Base-by-base conservation (phyloP, 2,113 vertebrate species). In the Paraplagusia blochii region DNA sequence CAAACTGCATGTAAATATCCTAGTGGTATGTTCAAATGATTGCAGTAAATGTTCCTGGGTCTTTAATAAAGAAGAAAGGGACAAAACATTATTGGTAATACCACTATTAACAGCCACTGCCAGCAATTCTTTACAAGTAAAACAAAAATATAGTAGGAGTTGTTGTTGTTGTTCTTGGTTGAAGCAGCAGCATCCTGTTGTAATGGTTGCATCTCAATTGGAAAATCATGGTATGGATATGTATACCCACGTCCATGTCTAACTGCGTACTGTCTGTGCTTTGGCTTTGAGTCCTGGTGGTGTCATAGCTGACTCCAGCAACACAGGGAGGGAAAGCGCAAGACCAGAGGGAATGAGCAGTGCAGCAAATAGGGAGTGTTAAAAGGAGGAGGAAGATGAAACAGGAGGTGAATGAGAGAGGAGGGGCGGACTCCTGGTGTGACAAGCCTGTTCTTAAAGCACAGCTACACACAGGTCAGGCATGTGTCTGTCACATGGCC, bases 401-500 rank as follows among this genome's bases (percentile, higher is more conserved):
- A 36, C 11, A 34, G 35, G 34, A 3, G 40, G 49, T 12, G 38
- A 58, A 10, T 6, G 33, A 3, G 5, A 11, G 11, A 34, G 8
- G 2, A 8, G 19, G 14, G 55, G 72, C 17, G 48, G 68, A 48
- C 48, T 74, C 43, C n/a, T 72, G 67, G 72, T 51, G 68, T 80
- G 82, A 82, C 66, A 72, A 70, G 58, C 84, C 52, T 47, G 51
- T 10, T 60, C 74, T 65, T 42, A 68, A 71, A 59, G 56, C 42
- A 10, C 44, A 2, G 44, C 77, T 46, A 75, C 88, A 86, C 86
- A 87, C 68, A 68, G 84, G 42, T 22, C 53, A 60, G 22, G 79
- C 88, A 82, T 87, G 88, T 88, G 86, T 88, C 55, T 13, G 44
- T 90, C 89, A 91, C 88, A 87, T 86, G 84, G 84, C 53, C 38